Evolutionary conservation across 92 coral and sea anemone species (phyloP), one percentile per base, ranked within the genome.

Genomic region (Zoanthus solanderi): DNA sequence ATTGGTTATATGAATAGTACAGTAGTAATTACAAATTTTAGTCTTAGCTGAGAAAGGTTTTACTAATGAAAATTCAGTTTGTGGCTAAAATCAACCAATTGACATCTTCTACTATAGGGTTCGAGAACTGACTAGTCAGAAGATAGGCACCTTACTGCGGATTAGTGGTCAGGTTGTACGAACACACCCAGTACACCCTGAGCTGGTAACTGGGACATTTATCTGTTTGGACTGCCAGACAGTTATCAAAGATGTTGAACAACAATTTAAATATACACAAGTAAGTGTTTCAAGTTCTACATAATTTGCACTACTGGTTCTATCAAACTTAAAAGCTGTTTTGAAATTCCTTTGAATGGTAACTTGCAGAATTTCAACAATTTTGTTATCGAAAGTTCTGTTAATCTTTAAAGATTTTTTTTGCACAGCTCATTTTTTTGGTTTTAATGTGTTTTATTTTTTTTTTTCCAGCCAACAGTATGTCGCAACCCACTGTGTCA

Each of bases 151-250:
- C 14, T 87, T 97, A 37, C 79, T 97, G 57, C 92, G 98, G 84
- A 97, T 97, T 31, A 97, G 97, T 85, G 98, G 98, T 15, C 99
- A 97, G 88, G 99, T 97, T 69, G 99, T 97, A 14, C 91, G 99
- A 75, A 97, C 99, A 15, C 98, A 97, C 79, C 99, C 99, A 46
- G 99, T 97, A 0, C 99, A 97, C 74, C 99, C 99, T 47, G 99
- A 97, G 71, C 84, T 97, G 17, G 97, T 97, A 34, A 97, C 94
- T 48, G 99, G 98, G 14, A 92, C 99, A 46, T 97, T 97, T 72
- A 92, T 94, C 72, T 97, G 99, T 45, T 94, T 97, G 44, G 99
- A 97, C 78, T 97, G 99, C 81, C 99, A 97, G 90, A 97, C 99
- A 44, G 95, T 94, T 53, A 93, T 97, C 71, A 97, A 95, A 75